Evolutionary conservation across 1,140 invertebrate species (phyloP), one percentile per base, ranked within the genome.

Genomic region (Macrobrachium nipponense): DNA sequence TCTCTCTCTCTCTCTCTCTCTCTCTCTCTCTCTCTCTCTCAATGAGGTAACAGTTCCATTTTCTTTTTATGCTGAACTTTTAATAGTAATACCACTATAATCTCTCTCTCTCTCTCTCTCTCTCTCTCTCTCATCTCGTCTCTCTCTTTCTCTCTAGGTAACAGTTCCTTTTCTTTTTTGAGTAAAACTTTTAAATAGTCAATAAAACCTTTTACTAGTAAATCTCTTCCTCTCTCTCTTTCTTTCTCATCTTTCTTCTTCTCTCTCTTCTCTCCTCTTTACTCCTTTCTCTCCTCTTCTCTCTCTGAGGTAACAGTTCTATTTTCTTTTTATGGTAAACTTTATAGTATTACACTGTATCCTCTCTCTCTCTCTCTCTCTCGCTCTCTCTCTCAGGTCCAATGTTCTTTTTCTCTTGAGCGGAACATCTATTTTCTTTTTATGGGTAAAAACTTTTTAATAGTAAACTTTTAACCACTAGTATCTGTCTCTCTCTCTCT

Each of bases 321-420:
- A n/a, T n/a, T n/a, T n/a, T n/a, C n/a, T n/a, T n/a, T n/a, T n/a
- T n/a, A n/a, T n/a, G n/a, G n/a, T n/a, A n/a, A n/a, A n/a, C n/a
- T n/a, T n/a, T n/a, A n/a, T n/a, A n/a, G n/a, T n/a, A n/a, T n/a
- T n/a, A n/a, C n/a, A n/a, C n/a, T n/a, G n/a, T n/a, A n/a, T n/a
- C n/a, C 68, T 70, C 68, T 70, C 68, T 70, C 68, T 70, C 68
- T 77, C 75, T 77, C 75, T 77, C 75, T 77, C 75, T 77, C 75
- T 77, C 75, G 60, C 75, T 77, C 75, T 77, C 75, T 77, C 75
- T 77, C 75, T 77, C 75, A n/a, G n/a, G n/a, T n/a, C n/a, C n/a
- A n/a, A n/a, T n/a, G n/a, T n/a, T 77, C 75, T 77, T 51, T 58
- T 18, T 77, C 43, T 73, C 18, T 36, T 73, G 20, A 17, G 15